These are phyloP conservation scores for Panthera leo DNA, from an alignment of 2,113 vertebrate genomes.

Conservation along the genomic window DNA sequence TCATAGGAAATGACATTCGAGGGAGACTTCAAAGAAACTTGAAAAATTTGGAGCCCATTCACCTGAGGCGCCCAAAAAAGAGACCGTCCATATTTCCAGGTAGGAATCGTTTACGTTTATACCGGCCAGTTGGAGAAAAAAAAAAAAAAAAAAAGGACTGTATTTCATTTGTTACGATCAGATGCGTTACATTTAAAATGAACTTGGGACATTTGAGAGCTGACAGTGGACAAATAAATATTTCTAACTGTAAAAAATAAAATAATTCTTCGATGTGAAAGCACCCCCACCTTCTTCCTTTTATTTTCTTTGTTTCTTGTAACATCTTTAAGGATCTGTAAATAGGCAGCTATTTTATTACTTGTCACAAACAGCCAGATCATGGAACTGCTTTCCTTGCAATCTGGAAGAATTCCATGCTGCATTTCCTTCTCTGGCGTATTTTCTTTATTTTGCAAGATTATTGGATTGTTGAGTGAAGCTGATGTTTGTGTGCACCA, in stretches of 20 bases:
- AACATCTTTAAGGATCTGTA: background rate
- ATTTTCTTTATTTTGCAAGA: constrained; percentile 55
- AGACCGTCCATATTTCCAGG: constrained; percentile 96
- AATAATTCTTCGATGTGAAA: background rate
- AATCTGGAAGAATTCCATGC: background rate
- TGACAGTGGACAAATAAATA: background rate
- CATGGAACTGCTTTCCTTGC: constrained; percentile 37
- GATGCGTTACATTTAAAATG: background rate
- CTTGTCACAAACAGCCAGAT: background rate
- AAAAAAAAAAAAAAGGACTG: background rate
- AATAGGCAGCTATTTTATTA: background rate
- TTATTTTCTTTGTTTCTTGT: background rate
- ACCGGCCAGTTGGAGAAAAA: background rate
- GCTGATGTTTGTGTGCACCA: constrained; percentile 66
- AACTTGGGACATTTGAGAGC: background rate
- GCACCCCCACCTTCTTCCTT: background rate
- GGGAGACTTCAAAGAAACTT: constrained; percentile 88
- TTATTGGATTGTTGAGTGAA: constrained; percentile 52
- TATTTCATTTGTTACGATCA: background rate
- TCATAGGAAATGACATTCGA: constrained; percentile 88
- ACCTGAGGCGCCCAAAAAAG: constrained; percentile 91
- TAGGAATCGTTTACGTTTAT: constrained; percentile 82
- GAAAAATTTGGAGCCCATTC: constrained; percentile 86
- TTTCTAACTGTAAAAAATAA: background rate
- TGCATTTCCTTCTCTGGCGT: constrained; percentile 7